Percentiles rank a stretch among this genome's conserved stretches.
These are phyloP conservation scores for Cisticola juncidis DNA, from an alignment of 2,113 vertebrate species.

Conservation along the genomic window DNA sequence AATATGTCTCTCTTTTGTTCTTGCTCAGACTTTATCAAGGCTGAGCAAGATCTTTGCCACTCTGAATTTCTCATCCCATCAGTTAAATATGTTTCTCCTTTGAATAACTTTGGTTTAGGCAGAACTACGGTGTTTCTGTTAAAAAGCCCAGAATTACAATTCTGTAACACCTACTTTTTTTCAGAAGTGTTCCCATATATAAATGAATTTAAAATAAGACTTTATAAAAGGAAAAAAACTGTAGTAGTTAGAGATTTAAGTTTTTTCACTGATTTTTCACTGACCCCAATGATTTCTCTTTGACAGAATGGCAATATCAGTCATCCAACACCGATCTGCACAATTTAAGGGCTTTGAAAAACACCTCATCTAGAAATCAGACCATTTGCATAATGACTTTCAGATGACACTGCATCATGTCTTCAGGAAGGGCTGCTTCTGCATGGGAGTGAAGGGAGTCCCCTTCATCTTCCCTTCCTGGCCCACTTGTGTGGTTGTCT, in stretches of 20 bases:
- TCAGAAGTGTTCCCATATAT: neutral
- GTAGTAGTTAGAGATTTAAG: neutral
- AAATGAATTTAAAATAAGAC: neutral
- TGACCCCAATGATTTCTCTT: neutral
- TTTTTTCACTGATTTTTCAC: neutral
- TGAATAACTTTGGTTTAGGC: neutral
- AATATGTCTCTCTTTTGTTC: neutral
- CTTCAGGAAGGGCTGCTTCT: neutral
- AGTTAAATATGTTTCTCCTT: neutral
- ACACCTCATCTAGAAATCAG: neutral
- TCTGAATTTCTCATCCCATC: neutral
- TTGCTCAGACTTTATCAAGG: neutral
- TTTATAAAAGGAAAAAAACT: neutral
- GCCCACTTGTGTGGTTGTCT: neutral
- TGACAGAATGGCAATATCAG: neutral
- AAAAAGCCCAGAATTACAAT: neutral
- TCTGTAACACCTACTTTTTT: accelerated
- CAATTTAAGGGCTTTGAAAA: neutral
- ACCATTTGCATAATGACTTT: neutral
- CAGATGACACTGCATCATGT: neutral
- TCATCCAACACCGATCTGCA: neutral
- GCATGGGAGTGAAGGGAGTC: accelerated
- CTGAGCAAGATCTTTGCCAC: neutral
- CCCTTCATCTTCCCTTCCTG: neutral
- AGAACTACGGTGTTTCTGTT: neutral